Evolutionary conservation across 1,140 invertebrate species (phyloP).

Genomic region (Sipha flava): DNA sequence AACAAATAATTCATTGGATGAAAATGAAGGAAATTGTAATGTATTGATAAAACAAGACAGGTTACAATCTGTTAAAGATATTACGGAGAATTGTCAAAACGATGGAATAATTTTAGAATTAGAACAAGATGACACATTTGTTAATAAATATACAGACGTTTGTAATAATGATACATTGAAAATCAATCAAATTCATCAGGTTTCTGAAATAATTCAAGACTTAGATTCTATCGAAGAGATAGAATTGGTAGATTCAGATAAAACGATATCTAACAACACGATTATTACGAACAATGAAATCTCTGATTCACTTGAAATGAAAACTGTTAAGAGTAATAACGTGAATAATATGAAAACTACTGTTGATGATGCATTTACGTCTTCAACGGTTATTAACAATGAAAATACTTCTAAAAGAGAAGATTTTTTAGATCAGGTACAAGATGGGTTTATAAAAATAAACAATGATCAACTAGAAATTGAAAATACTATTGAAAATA

Average conservation of each 20-base stretch:
- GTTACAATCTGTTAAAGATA: neutral
- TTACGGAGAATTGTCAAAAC: neutral
- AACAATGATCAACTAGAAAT: neutral
- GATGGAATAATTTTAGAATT: neutral
- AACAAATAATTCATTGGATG: neutral
- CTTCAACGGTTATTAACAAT: neutral
- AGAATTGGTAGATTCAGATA: neutral
- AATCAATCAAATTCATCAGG: neutral
- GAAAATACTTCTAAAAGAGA: neutral
- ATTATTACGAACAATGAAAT: neutral
- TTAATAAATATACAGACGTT: too few relatives aligned
- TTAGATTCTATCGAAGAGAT: neutral
- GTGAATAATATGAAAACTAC: neutral
- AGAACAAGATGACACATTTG: neutral
- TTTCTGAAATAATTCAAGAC: neutral
- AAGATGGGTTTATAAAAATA: neutral
- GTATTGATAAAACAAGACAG: neutral
- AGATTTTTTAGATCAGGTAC: neutral
- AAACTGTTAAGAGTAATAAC: neutral
- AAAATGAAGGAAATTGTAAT: neutral
- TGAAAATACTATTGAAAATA: neutral
- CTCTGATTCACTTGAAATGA: neutral
- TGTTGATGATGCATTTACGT: neutral
- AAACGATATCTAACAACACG: neutral
- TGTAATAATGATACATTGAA: neutral